phyloP scores from a whole-genome alignment of 2,113 vertebrate genomes.

The Pteropus alecto region DNA sequence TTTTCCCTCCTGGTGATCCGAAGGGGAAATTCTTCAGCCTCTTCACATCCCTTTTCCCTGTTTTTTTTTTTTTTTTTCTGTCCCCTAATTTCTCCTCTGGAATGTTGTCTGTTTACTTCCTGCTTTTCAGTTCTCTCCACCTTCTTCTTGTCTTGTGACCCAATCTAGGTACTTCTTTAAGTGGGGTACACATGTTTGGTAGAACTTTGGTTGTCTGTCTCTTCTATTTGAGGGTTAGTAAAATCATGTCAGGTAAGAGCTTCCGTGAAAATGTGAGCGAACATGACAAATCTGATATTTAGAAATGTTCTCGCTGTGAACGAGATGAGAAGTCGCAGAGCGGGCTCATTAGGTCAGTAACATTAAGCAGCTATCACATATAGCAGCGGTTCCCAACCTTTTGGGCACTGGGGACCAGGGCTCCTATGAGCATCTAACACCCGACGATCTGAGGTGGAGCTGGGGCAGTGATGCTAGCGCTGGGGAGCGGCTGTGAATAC shows the following conservation, averaged over 20 bases:
- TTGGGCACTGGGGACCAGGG: too few species aligned
- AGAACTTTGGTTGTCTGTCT: neutral
- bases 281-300: neutral
- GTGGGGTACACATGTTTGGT: neutral
- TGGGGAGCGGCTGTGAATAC: too few species aligned
- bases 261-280: neutral
- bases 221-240: neutral
- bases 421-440: too few species aligned
- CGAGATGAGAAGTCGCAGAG: neutral
- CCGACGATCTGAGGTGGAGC: too few species aligned
- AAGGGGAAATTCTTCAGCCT: neutral
- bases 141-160: neutral
- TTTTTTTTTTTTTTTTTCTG: neutral
- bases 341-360: conserved; percentile 58
- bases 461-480: too few species aligned
- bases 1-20: rapidly evolving
- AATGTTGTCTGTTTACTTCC: neutral
- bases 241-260: neutral
- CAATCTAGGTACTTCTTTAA: rapidly evolving
- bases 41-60: neutral
- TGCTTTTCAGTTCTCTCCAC: neutral
- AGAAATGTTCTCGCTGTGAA: neutral
- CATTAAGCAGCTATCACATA: conserved; percentile 37
- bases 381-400: too few species aligned
- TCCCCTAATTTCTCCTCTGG: neutral